Evolutionary conservation across 2,888 invertebrate genomes (phyloP).

Genomic region (Drosophila fulvimacula): DNA sequence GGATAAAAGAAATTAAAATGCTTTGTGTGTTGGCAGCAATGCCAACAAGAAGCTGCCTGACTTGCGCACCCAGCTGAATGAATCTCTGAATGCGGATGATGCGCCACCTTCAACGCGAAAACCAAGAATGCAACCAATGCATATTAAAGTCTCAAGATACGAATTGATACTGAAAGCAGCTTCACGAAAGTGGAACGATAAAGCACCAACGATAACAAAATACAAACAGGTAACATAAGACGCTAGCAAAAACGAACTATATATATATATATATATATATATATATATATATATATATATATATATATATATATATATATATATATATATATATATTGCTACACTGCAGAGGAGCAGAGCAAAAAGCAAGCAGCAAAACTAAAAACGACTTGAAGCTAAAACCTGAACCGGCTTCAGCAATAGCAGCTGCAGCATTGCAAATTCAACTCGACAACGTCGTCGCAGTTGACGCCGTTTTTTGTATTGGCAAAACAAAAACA

Average conservation of each 20-base stretch:
- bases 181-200: conserved; percentile 26
- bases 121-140: conserved; percentile 52
- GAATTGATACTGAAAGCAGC: conserved; percentile 37
- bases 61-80: conserved; percentile 27
- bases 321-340: neutral
- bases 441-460: conserved; percentile 67
- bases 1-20: conserved; percentile 76
- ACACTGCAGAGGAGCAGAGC: conserved; percentile 12
- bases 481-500: conserved; percentile 82
- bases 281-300: neutral
- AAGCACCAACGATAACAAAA: conserved; percentile 44
- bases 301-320: conserved; percentile 3
- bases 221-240: conserved; percentile 60
- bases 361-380: conserved; percentile 37
- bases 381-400: conserved; percentile 58
- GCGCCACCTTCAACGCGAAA: conserved; percentile 54
- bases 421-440: conserved; percentile 58
- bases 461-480: conserved; percentile 67
- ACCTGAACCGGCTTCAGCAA: conserved; percentile 28
- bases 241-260: conserved; percentile 11
- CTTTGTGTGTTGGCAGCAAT: conserved; percentile 68
- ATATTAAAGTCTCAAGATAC: conserved; percentile 63
- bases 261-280: neutral
- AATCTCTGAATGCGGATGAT: conserved; percentile 48
- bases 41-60: conserved; percentile 45